Evolutionary conservation across 1,140 invertebrate species (phyloP), one percentile per base, ranked within the genome.

Genomic region (Drusus annulatus): DNA sequence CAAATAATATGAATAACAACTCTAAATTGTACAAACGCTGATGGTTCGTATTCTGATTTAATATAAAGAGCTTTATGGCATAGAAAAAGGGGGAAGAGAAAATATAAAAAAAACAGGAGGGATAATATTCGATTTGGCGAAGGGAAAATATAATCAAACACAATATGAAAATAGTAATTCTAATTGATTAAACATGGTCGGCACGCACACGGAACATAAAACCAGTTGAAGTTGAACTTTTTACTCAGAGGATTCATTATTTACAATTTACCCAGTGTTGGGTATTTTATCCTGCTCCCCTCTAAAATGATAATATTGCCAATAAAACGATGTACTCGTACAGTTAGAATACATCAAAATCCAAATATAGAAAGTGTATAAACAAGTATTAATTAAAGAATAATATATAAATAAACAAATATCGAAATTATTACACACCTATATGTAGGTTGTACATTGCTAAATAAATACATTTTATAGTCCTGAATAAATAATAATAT

Each of bases 131-230:
- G 36, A 45, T 45, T 45, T 13, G 16, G 54, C 8, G n/a, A 1
- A 10, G 54, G 54, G n/a, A 17, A 17, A 17, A 17, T 19, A 56
- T 56, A 21, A 6, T 56, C 21, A 56, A 56, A 7, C 7, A 19
- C 54, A 21, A 56, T 56, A 56, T 17, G 54, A 56, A 15, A 25
- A 63, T 63, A 25, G 23, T 63, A 10, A 45, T 45, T 45, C 36
- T 45, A 63, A 63, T 63, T 63, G 62, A 63, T 63, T 28, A 63
- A 63, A 28, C 25, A 63, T 63, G 60, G 23, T 6, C 23, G 60
- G 19, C 60, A 63, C 60, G 60, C 60, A 63, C 60, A 36, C 1
- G 7, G 19, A 16, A 21, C 60, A 28, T 63, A 25, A 63, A 63
- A 25, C 60, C n/a, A 5, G 60, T 63, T 21, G 13, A 7, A 19